Base-by-base conservation (phyloP, 2,888 invertebrate species). In the Lepas anatifera region DNA sequence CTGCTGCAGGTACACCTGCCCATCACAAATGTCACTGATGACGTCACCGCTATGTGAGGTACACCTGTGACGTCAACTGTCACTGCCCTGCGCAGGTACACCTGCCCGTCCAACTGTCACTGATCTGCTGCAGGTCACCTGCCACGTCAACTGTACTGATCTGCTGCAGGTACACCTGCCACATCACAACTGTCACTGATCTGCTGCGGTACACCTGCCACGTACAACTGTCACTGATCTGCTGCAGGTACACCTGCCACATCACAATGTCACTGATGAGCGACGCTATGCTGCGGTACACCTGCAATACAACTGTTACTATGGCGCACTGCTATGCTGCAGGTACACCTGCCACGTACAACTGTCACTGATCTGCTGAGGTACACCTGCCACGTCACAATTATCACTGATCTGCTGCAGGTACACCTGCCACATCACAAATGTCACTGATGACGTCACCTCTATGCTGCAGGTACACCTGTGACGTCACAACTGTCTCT, bases 1-100 rank as follows among this genome's bases (percentile, higher is more conserved):
- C 82, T 80, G 74, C 85, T 80, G 0, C 83, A 84, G 75, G 83
- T 82, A 70, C 39, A n/a, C 39, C n/a, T n/a, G n/a, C n/a, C n/a
- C n/a, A n/a, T n/a, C 39, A 13, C 13, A 82, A 80, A 7, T 10
- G 39, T 13, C 72, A 66, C 71, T 69, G 63, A 48, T 70, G 37
- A 68, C 43, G 22, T 25, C n/a, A 4, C 25, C 69, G 29, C 2
- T 48, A 13, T 46, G n/a, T 8, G 7, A 39, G 39, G 39, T 39
- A 39, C 39, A 39, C 39, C 39, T 39, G 39, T 13, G 39, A 13
- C 39, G 8, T 7, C 13, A 7, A 39, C 8, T 39, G 39, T 39
- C 39, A 52, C 29, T 52, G 29, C 29, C 11, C 29, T 27, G 8
- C 29, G 58, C 29, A 52, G 58, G 29, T 52, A 37, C 18, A 8